phyloP scores from a whole-genome alignment of 2,113 vertebrate species.

The Hemichromis elongatus region DNA sequence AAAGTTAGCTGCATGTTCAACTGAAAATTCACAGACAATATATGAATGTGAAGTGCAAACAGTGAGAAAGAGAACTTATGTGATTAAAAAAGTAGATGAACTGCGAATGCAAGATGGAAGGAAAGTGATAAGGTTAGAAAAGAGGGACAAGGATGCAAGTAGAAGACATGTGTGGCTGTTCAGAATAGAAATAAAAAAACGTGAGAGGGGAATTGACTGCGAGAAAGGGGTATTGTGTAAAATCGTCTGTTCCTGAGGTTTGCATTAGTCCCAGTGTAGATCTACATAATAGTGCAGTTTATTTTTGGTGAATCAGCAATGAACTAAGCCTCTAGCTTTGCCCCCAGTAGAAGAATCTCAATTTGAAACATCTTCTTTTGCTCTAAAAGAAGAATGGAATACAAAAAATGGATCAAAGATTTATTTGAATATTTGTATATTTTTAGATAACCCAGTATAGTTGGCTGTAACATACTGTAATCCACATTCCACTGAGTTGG shows the following conservation, averaged over 20 bases:
- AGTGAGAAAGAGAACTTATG: not conserved
- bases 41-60: not conserved
- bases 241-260: not conserved
- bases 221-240: not conserved
- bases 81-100: not conserved
- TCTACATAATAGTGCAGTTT: not conserved
- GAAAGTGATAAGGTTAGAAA: not conserved
- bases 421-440: not conserved
- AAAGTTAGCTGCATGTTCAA: not conserved
- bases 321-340: not conserved
- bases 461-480: not conserved
- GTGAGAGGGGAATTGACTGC: conserved; percentile 1
- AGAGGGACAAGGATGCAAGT: not conserved
- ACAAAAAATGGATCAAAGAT: not conserved
- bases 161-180: conserved; percentile 5
- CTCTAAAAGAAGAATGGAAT: not conserved
- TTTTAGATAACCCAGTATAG: not conserved
- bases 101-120: not conserved
- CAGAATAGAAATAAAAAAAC: not conserved
- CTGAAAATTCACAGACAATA: not conserved
- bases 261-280: not conserved
- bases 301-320: conserved; percentile 1
- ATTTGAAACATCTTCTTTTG: not conserved
- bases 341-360: not conserved
- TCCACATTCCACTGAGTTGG: not conserved